Conservation (phyloP, 2,113 vertebrate species). For the Zosterops pallidus region DNA sequence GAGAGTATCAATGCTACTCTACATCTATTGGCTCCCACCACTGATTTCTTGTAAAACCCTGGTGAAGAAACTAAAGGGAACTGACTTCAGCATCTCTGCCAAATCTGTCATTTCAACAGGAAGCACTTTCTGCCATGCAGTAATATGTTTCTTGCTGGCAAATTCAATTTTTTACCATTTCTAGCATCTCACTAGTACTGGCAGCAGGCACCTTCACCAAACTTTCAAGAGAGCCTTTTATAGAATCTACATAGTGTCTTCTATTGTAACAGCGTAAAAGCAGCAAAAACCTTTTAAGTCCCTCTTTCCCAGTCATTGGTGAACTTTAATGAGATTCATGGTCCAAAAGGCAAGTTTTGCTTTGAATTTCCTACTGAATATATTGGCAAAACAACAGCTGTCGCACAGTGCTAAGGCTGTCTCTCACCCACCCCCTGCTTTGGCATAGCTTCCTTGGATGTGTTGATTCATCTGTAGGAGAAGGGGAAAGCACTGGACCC, state of each 20-base stretch:
- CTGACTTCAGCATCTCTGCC: not conserved
- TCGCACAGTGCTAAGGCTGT: slow-evolving; percentile 13
- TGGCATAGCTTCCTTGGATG: not conserved
- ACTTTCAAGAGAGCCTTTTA: not conserved
- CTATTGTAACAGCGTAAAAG: not conserved
- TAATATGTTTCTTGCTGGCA: slow-evolving; percentile 36
- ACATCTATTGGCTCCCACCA: not conserved
- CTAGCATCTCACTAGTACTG: not conserved
- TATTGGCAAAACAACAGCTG: slow-evolving; percentile 53
- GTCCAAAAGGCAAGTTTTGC: slow-evolving; percentile 19
- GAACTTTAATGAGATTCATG: not conserved
- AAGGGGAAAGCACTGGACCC: slow-evolving; percentile 59
- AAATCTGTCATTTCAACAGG: slow-evolving; percentile 13
- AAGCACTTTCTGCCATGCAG: not conserved
- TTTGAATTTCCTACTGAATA: not conserved
- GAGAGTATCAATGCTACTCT: not conserved
- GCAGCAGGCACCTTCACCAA: not conserved
- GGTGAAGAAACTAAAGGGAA: not conserved
- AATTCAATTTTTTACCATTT: slow-evolving; percentile 22
- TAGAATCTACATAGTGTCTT: not conserved
- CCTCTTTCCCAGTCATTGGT: not conserved
- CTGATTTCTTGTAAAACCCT: not conserved
- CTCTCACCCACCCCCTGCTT: slow-evolving; percentile 44
- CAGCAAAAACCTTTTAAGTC: not conserved
- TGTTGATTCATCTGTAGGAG: slow-evolving; percentile 52